These are phyloP conservation scores for Atrichornis clamosus DNA, from an alignment of 2,113 vertebrate species.

Conservation along the genomic window DNA sequence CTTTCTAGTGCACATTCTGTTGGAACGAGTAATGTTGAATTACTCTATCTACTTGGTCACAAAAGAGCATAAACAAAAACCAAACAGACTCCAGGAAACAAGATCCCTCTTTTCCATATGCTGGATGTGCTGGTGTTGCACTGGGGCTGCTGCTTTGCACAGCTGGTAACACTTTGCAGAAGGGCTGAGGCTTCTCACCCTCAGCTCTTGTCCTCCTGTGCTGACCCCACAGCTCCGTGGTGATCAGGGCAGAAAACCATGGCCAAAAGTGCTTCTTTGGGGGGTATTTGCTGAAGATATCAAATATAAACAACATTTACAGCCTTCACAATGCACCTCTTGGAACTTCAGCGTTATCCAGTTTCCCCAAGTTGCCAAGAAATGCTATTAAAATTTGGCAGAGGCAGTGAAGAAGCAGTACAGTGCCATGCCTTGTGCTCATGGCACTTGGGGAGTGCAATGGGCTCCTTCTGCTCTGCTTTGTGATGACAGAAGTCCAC, in stretches of 20 bases:
- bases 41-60: neutral
- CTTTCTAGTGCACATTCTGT: neutral
- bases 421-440: neutral
- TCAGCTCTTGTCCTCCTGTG: neutral
- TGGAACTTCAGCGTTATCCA: conserved; percentile 14
- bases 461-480: neutral
- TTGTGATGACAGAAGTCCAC: neutral
- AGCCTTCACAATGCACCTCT: neutral
- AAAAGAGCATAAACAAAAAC: neutral
- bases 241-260: neutral
- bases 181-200: conserved; percentile 5
- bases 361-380: conserved; percentile 46
- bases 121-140: neutral
- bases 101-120: neutral
- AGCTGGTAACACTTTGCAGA: conserved; percentile 13
- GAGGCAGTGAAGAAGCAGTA: neutral
- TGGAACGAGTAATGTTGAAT: neutral
- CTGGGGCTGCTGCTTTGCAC: neutral
- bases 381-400: conserved; percentile 57
- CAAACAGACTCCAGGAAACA: conserved; percentile 19
- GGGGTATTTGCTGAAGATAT: conserved; percentile 27
- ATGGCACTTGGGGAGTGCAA: neutral
- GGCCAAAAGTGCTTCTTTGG: conserved; percentile 19
- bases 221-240: neutral
- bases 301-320: conserved; percentile 12